Evolutionary conservation across 2,113 vertebrate species (phyloP), one percentile per base, ranked within the genome.

Genomic region (Oostethus manadensis): DNA sequence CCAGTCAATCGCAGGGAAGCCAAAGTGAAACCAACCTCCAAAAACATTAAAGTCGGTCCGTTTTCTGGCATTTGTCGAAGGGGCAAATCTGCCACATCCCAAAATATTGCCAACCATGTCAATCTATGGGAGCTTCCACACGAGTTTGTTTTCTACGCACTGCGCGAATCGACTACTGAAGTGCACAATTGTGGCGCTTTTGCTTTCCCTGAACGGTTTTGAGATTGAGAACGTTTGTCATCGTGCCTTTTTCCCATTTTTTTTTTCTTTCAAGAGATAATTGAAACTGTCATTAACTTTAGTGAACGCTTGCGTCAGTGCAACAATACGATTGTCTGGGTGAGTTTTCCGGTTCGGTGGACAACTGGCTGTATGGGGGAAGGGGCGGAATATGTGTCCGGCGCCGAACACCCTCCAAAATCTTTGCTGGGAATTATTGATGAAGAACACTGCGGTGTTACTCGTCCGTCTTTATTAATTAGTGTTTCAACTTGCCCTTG

Each of bases 241-340:
- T 55, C 35, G 21, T 14, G 53, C 35, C 18, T 55, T 55, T 55
- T 40, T 55, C n/a, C n/a, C 23, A 29, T 40, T 40, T 40, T 40
- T 21, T 21, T 13, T 35, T 42, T 7, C 6, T 20, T 38, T 21
- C 18, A 14, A 40, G 53, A 20, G 53, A 55, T 55, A 55, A 55
- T 55, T 55, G 33, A 55, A 55, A 55, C 53, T 55, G 53, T 55
- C 53, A 40, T 55, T 55, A 55, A 55, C 53, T 40, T 55, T 55
- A 55, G 33, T 21, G 53, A 55, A 40, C 53, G 14, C 33, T 55
- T 55, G 53, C 53, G 35, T 55, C 53, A 40, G 11, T 42, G 53
- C 53, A 55, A 55, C 53, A 55, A 55, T 55, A 40, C 18, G 14
- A 55, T 55, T 55, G 53, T 55, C 53, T 21, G 7, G 33, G 40